phyloP scores from a whole-genome alignment of 30 jellyfish, hydroid and myxozoan species.

The Aurelia sp. region DNA sequence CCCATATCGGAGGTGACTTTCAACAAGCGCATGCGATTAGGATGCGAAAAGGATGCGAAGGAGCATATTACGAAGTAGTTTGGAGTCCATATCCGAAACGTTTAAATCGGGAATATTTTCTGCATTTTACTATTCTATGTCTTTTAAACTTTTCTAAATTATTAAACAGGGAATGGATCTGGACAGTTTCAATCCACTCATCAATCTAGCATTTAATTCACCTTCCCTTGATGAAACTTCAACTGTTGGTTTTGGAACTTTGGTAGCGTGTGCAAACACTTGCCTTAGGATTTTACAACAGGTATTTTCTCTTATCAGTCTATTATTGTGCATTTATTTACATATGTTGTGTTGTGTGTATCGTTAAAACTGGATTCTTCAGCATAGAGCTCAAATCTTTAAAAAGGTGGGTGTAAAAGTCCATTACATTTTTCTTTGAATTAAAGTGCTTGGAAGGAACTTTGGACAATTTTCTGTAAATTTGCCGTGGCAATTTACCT shows the following conservation, averaged over 20 bases:
- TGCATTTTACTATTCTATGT: not conserved
- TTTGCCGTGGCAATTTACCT: no score
- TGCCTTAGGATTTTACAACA: slow-evolving; percentile 49
- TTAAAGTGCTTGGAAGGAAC: no score
- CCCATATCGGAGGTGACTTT: no score
- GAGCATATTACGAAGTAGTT: not conserved
- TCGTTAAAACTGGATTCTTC: no score
- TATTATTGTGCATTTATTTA: no score
- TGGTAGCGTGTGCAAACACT: slow-evolving; percentile 54
- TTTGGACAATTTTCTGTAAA: no score
- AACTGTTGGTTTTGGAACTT: slow-evolving; percentile 69
- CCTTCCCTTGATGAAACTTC: slow-evolving; percentile 71
- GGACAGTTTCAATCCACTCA: slow-evolving; percentile 53
- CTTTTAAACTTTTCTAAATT: not conserved
- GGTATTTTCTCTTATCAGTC: slow-evolving; percentile 1
- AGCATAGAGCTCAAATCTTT: no score
- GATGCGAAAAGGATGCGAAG: no score
- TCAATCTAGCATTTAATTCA: slow-evolving; percentile 60
- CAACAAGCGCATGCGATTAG: no score
- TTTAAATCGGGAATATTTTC: not conserved
- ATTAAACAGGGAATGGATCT: slow-evolving; percentile 64
- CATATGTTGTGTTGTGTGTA: no score
- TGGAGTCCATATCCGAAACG: not conserved
- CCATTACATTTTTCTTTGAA: no score
- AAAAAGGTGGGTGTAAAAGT: no score